phyloP scores from a whole-genome alignment of 2,888 invertebrate genomes.

The Idaea biselata region DNA sequence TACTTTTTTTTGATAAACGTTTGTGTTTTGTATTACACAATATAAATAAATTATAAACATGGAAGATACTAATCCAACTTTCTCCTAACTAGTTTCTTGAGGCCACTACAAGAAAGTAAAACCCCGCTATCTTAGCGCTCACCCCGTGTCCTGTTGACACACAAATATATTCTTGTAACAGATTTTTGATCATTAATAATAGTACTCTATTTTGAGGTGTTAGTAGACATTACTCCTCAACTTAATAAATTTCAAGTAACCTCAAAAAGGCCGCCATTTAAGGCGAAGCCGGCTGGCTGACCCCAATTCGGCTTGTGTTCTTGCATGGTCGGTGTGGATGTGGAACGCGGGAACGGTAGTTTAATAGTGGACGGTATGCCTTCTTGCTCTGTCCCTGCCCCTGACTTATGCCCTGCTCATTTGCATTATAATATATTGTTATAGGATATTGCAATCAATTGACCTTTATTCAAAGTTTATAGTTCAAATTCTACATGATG shows the following conservation, averaged over 20 bases:
- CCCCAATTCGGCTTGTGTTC: constrained; percentile 48
- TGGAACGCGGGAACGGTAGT: constrained; percentile 75
- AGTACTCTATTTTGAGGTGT: background rate
- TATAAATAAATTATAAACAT: constrained; percentile 57
- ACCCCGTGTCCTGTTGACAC: constrained; percentile 77
- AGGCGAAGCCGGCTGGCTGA: constrained; percentile 38
- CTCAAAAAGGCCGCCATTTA: constrained; percentile 34
- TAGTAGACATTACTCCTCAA: background rate
- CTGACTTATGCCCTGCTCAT: constrained; percentile 50
- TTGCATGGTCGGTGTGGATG: constrained; percentile 55
- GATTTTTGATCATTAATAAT: constrained; percentile 40
- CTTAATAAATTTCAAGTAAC: constrained; percentile 23
- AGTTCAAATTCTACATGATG: constrained; percentile 5
- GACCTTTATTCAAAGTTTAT: background rate
- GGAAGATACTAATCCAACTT: constrained; percentile 75
- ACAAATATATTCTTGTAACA: constrained; percentile 60
- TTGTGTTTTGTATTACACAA: constrained; percentile 14
- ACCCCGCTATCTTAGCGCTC: constrained; percentile 75
- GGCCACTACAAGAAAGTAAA: constrained; percentile 78
- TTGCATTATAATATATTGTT: background rate
- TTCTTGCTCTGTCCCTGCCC: constrained; percentile 55
- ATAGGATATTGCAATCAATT: background rate
- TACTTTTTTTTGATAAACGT: background rate
- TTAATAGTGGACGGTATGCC: constrained; percentile 51
- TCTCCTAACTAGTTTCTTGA: constrained; percentile 78